These are phyloP conservation scores for Drosophila helvetica DNA, from an alignment of 2,888 invertebrate genomes.

Conservation along the genomic window DNA sequence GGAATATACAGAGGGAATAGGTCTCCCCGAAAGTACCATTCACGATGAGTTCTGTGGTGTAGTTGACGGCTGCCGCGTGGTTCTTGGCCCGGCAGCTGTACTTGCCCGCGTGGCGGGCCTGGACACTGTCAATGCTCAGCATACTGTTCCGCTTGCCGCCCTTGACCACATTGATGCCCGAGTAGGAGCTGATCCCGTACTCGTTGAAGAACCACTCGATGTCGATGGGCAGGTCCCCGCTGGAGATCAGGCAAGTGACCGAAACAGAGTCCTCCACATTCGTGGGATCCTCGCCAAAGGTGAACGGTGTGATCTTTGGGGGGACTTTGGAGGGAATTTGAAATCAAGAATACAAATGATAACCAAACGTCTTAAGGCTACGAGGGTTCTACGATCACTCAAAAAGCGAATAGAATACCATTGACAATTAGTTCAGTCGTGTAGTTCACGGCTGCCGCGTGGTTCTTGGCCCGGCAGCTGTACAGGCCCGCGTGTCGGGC, in stretches of 20 bases:
- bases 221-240: conserved; percentile 88
- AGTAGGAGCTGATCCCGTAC: conserved; percentile 80
- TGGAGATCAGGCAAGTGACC: conserved; percentile 88
- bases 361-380: neutral
- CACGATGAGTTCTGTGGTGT: conserved; percentile 88
- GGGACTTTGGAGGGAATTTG: conserved; percentile 85
- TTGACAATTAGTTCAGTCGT: conserved; percentile 89
- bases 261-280: conserved; percentile 89
- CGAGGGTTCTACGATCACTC: neutral
- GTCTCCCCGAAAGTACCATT: conserved; percentile 85
- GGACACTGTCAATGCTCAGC: conserved; percentile 87
- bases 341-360: conserved; percentile 6
- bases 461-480: conserved; percentile 90
- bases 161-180: conserved; percentile 80
- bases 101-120: conserved; percentile 88
- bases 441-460: conserved; percentile 88
- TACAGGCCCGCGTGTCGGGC: conserved; percentile 90
- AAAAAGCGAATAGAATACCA: conserved; percentile 83
- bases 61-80: conserved; percentile 88
- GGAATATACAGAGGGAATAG: too few species aligned
- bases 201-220: conserved; percentile 87
- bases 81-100: conserved; percentile 91
- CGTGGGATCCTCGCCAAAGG: conserved; percentile 89
- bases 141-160: conserved; percentile 87
- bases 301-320: conserved; percentile 90